These are phyloP conservation scores for Neogale vison DNA, from an alignment of 2,113 vertebrate genomes.

Conservation along the genomic window DNA sequence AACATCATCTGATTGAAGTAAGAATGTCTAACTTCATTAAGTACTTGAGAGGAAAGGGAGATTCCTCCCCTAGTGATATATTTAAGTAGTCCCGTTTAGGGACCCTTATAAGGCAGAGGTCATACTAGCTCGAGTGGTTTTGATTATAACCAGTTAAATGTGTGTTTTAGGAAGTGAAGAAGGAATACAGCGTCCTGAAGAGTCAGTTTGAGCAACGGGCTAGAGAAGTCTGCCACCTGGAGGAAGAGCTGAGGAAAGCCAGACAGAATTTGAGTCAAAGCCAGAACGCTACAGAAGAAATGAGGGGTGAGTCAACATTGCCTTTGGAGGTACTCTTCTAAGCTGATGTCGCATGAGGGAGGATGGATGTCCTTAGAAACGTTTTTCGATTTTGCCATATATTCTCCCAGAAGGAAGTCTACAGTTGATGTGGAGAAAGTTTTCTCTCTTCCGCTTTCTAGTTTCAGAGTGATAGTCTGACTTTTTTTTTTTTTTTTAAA, in stretches of 20 bases:
- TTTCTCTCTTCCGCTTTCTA: neutral
- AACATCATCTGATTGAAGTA: neutral
- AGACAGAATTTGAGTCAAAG: slow-evolving; percentile 87
- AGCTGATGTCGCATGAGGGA: neutral
- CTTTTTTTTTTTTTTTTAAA: neutral
- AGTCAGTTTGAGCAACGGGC: slow-evolving; percentile 87
- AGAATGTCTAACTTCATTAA: neutral
- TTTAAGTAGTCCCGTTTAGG: neutral
- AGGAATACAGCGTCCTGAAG: slow-evolving; percentile 84
- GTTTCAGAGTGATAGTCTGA: slow-evolving; percentile 5
- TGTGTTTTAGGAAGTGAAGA: slow-evolving; percentile 87
- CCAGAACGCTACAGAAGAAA: slow-evolving; percentile 87
- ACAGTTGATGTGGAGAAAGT: neutral
- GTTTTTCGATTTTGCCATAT: neutral
- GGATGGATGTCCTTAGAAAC: neutral
- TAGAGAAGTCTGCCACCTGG: slow-evolving; percentile 84
- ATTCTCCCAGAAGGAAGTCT: neutral
- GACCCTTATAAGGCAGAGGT: neutral
- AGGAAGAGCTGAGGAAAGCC: slow-evolving; percentile 87
- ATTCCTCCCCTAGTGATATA: neutral
- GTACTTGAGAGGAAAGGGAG: neutral
- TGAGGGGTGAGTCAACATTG: slow-evolving; percentile 86
- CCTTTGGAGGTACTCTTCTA: neutral
- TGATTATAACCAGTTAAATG: neutral
- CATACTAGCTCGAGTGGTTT: neutral